Percentiles rank a stretch among this genome's conserved stretches.
These are phyloP conservation scores for Coelinius sp. DNA, from an alignment of 2,888 invertebrate species.

Conservation along the genomic window DNA sequence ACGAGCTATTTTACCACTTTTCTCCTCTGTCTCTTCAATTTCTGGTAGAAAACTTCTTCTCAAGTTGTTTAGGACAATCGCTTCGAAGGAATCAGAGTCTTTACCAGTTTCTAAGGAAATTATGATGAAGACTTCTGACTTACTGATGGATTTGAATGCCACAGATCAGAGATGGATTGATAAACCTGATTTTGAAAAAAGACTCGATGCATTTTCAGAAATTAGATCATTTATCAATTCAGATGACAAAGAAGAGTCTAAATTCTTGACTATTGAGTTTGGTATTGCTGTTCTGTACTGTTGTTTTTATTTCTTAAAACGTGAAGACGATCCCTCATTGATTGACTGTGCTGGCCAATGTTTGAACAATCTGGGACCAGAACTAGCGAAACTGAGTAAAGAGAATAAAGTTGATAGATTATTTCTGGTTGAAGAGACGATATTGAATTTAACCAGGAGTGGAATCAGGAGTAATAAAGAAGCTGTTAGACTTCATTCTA, in stretches of 20 bases:
- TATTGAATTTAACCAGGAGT: conserved; percentile 80
- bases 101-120: conserved; percentile 64
- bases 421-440: conserved; percentile 80
- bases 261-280: conserved; percentile 72
- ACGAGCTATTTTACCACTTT: conserved; percentile 80
- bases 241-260: conserved; percentile 65
- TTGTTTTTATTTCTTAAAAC: conserved; percentile 83
- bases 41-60: conserved; percentile 81
- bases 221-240: conserved; percentile 75
- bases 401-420: conserved; percentile 74
- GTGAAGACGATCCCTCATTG: conserved; percentile 87
- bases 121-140: conserved; percentile 72
- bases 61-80: conserved; percentile 76
- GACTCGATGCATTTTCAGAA: conserved; percentile 83
- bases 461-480: conserved; percentile 82
- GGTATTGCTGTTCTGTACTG: conserved; percentile 85
- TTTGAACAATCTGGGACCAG: conserved; percentile 79
- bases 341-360: conserved; percentile 84
- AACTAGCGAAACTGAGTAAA: conserved; percentile 75
- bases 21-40: conserved; percentile 78
- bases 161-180: conserved; percentile 92
- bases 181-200: conserved; percentile 90
- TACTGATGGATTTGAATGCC: conserved; percentile 84
- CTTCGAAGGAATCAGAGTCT: conserved; percentile 69
- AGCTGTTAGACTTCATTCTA: conserved; percentile 82